Base-by-base conservation (phyloP, 2,888 invertebrate species). In the Auanema sp. region DNA sequence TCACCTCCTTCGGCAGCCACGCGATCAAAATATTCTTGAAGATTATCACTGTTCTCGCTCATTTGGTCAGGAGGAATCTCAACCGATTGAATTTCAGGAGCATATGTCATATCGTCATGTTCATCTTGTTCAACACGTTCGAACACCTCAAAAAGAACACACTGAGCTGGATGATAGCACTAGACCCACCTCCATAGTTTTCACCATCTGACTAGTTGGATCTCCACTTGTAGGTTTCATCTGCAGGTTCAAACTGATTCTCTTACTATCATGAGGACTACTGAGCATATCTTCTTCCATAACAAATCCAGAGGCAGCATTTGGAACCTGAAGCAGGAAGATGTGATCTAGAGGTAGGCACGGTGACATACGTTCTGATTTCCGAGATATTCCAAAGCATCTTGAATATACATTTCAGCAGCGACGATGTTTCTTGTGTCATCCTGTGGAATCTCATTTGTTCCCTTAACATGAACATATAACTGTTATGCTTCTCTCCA, bases 61-160 rank as follows among this genome's bases (percentile, higher is more conserved):
- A 82, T 60, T 65, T 81, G 82, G 69, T 82, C 82, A 2, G 82
- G 82, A 6, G 82, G 82, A 58, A 81, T 79, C 62, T 82, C 80
- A 8, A 81, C 76, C n/a, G 79, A 79, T 52, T 82, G 81, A 41
- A 82, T 82, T 60, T 82, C 82, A 10, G 82, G 82, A 1, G 82
- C 82, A 59, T 79, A 81, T 5, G 82, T 82, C 68, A 83, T 76
- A 62, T 82, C 82, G 54, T 82, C 82, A 43, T 75, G 80, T 47
- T 82, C 82, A 58, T 83, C 79, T 23, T 60, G 65, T 50, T 82
- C 82, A 5, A 76, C 60, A 44, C 77, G 63, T 21, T 81, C 79
- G 66, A 82, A 81, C 10, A 78, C 73, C 72, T 78, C 42, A 11
- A 64, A 50, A 44, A 23, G 4, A 23, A 5, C 5, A 0, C 49